Conservation (phyloP, 2,113 vertebrate genomes). For the Saguinus midas region DNA sequence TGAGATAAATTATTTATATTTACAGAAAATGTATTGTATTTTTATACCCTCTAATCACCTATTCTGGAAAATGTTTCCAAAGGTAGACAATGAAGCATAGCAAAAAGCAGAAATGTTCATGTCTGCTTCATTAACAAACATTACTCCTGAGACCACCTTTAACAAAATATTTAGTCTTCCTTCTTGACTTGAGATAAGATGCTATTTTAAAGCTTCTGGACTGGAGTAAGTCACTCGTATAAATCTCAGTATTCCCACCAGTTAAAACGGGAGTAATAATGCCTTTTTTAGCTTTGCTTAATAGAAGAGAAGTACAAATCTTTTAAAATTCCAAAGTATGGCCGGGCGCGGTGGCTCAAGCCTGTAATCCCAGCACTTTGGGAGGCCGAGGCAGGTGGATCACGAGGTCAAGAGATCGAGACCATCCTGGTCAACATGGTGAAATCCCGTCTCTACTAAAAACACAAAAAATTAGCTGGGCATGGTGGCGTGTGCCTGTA, state of each 20-base stretch:
- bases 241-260: neutral
- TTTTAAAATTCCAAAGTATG: neutral
- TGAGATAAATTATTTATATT: neutral
- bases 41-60: neutral
- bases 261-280: neutral
- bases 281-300: neutral
- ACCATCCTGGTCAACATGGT: no score
- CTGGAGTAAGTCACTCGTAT: neutral
- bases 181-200: neutral
- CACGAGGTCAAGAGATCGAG: no score
- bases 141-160: slow-evolving; percentile 62
- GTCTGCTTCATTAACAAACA: slow-evolving; percentile 55
- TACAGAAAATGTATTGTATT: neutral
- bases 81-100: neutral
- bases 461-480: no score
- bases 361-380: no score
- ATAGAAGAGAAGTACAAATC: neutral
- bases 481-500: no score
- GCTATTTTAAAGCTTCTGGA: neutral
- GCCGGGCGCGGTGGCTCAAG: no score
- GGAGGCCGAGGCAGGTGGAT: no score
- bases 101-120: slow-evolving; percentile 43
- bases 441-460: no score
- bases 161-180: slow-evolving; percentile 69
- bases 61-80: neutral